Evolutionary conservation across 2,113 vertebrate genomes (phyloP).

Genomic region (Balaenoptera acutorostrata): DNA sequence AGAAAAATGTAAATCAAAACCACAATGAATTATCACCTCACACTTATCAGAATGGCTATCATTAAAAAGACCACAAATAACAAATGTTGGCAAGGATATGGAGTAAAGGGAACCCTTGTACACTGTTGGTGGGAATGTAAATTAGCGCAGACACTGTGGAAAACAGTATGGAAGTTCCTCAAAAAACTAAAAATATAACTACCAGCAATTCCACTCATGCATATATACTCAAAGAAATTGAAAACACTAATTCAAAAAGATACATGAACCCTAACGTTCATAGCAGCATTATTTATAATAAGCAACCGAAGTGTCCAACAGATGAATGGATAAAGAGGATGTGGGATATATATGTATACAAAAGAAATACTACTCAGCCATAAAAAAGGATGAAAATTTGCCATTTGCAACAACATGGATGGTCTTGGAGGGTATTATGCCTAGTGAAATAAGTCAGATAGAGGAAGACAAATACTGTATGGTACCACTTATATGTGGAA

Average conservation of each 20-base stretch:
- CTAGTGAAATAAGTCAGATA: background rate
- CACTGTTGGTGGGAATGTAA: background rate
- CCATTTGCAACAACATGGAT: background rate
- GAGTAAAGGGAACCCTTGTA: background rate
- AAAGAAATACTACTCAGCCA: background rate
- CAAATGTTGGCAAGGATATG: background rate
- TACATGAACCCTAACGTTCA: background rate
- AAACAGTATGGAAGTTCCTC: background rate
- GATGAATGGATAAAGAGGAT: background rate
- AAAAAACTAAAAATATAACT: background rate
- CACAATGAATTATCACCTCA: background rate
- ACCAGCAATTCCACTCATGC: background rate
- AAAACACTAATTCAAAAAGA: background rate
- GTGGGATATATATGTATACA: background rate
- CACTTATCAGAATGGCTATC: background rate
- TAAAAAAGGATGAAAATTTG: background rate
- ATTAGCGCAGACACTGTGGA: background rate
- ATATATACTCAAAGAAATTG: background rate
- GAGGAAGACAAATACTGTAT: background rate
- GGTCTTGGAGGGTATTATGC: background rate
- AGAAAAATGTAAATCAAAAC: background rate
- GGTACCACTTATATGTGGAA: background rate
- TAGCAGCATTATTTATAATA: background rate
- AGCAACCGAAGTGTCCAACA: background rate
- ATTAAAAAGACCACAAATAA: background rate